Base-by-base conservation (phyloP, 2,113 vertebrate species). In the Hippocampus zosterae region DNA sequence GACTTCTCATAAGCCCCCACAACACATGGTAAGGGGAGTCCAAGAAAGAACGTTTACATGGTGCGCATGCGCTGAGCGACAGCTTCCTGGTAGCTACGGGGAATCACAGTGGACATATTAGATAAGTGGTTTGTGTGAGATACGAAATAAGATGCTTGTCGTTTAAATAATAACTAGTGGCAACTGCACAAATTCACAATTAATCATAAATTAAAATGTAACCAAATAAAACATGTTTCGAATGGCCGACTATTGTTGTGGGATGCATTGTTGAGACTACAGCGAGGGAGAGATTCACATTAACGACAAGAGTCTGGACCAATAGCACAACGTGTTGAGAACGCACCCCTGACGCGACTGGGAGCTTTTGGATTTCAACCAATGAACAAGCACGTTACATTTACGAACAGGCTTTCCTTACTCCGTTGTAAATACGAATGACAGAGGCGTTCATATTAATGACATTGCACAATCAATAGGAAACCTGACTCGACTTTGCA, bases 351-450 rank as follows among this genome's bases (percentile, higher is more conserved):
- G 75, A 87, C 85, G 84, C 73, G 59, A 15, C 5, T 16, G 33
- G 71, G 84, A 83, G 33, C 64, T 75, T 85, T 80, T 84, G 46
- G 60, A 91, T 88, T 79, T 84, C n/a, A 81, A 89, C 92, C 92
- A 92, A 93, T 93, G 65, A 9, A 2, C 37, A 23, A 50, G 18
- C 46, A 83, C 79, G 78, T 78, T 48, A 63, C 21, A 23, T 29
- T 23, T 66, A 82, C 83, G 83, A 76, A 65, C 25, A 23, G 77
- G 56, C 23, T 69, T 72, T 71, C 74, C 70, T 75, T 76, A 72
- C 77, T 75, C 75, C 72, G 74, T 90, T 91, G 92, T 93, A 92
- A 93, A 93, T 93, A 92, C 87, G 83, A 86, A 85, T 89, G 88
- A 87, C 85, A 84, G 72, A 59, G 48, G 33, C 67, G 67, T 68